Percentiles rank a stretch among this genome's conserved stretches.
Evolutionary conservation across 2,113 vertebrate species (phyloP).

Genomic region (Nothobranchius kuhntae): DNA sequence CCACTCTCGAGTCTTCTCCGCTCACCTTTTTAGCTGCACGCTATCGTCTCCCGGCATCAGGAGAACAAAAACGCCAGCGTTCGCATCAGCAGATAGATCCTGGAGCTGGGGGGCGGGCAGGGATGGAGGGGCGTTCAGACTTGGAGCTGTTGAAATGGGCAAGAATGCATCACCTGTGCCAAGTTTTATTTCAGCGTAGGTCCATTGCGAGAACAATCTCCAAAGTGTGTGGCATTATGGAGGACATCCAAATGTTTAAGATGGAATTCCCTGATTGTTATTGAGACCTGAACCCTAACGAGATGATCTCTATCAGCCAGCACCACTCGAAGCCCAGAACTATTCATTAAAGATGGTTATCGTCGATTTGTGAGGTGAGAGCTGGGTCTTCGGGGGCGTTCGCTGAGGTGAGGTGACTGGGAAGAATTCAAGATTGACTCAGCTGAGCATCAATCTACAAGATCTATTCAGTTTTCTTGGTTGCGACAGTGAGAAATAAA

Average conservation of each 20-base stretch:
- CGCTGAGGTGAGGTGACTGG: conserved; percentile 23
- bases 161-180: conserved; percentile 66
- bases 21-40: conserved; percentile 40
- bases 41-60: conserved; percentile 80
- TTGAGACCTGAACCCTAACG: conserved; percentile 79
- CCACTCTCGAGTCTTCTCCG: conserved; percentile 52
- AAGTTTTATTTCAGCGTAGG: conserved; percentile 82
- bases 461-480: conserved; percentile 8
- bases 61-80: conserved; percentile 68
- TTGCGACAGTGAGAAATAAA: conserved; percentile 5
- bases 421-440: conserved; percentile 50
- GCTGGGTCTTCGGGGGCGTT: conserved; percentile 69
- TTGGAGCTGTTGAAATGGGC: conserved; percentile 59
- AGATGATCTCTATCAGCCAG: conserved; percentile 79
- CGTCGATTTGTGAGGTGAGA: conserved; percentile 57
- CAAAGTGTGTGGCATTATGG: conserved; percentile 84
- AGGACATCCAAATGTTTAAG: conserved; percentile 82
- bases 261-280: conserved; percentile 83
- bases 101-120: conserved; percentile 21
- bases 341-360: conserved; percentile 85
- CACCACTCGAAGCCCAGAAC: conserved; percentile 73
- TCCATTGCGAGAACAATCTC: conserved; percentile 80
- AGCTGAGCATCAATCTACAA: conserved; percentile 17
- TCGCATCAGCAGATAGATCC: conserved; percentile 65
- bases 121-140: conserved; percentile 46